Base-by-base conservation (phyloP, 2,797 vertebrate genomes). In the Lithobates sylvaticus region DNA sequence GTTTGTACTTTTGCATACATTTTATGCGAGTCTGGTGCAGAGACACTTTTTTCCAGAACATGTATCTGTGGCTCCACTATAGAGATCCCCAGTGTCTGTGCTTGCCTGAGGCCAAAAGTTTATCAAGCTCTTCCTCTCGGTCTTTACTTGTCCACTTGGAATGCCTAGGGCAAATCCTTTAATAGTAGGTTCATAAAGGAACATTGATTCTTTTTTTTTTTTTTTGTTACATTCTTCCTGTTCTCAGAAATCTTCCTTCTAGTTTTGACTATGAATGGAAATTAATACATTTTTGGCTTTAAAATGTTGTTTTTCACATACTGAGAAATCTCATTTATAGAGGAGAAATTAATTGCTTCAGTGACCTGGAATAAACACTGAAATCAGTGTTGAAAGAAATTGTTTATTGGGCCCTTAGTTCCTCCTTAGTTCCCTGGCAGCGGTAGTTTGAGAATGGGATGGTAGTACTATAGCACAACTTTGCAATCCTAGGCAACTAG, bases 31-130 rank as follows among this genome's bases (percentile, higher is more conserved):
- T 64, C 47, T 68, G 34, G 61, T 29, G 34, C 42, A 18, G 39
- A 85, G 10, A 72, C 6, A 16, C 34, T 23, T 76, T 77, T 82
- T 50, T 27, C 70, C 47, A 42, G 78, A 65, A 39, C 50, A 61
- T 71, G 74, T 64, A 54, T 64, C 39, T 32, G 10, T 77, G 67
- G 78, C 64, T 86, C 69, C 75, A 26, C 78, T 70, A 34, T 32
- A 68, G 65, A 70, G 3, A 10, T 34, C 77, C 61, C 32, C 64
- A 23, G 84, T 16, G 58, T 26, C 44, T 54, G 64, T 16, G 10
- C 64, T 81, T 72, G 85, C 85, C 80, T 64, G 23, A 83, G 79
- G 85, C 50, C 75, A 74, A 83, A 78, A 78, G 80, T 86, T 86
- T 86, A 77, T 86, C 85, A 86, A 83, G 72, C 34, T 76, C 39